These are phyloP conservation scores for Drosophila trapezifrons DNA, from an alignment of 1,140 invertebrate species.

Conservation along the genomic window DNA sequence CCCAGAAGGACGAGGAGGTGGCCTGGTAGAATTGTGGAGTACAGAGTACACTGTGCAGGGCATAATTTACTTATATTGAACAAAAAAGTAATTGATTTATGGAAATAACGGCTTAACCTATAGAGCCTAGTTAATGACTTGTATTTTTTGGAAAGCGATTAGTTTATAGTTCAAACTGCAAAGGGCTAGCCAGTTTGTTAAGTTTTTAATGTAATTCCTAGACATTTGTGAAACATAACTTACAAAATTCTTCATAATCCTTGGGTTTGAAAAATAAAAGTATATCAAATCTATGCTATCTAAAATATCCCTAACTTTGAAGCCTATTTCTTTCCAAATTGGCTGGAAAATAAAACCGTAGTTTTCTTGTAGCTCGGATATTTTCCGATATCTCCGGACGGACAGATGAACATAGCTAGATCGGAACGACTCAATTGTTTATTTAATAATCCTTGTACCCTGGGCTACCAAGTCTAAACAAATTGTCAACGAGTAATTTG, in stretches of 20 bases:
- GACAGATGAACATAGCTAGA: no score
- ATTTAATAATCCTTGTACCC: neutral
- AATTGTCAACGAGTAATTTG: no score
- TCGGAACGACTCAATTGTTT: no score
- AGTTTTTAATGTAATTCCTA: neutral
- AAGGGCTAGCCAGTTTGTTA: no score
- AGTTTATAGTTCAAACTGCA: neutral
- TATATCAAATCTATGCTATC: neutral
- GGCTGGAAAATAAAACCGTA: no score
- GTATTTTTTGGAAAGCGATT: slow-evolving; percentile 1
- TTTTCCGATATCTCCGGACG: neutral
- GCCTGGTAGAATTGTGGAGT: neutral
- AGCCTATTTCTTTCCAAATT: neutral
- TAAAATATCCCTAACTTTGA: neutral
- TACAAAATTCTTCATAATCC: no score
- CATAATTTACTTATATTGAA: slow-evolving; percentile 39
- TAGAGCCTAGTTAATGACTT: slow-evolving; percentile 21
- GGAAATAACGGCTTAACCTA: slow-evolving; percentile 26
- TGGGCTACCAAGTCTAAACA: no score
- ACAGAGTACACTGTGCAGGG: slow-evolving; percentile 25
- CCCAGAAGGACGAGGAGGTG: slow-evolving; percentile 1
- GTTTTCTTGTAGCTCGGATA: no score
- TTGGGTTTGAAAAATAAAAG: neutral
- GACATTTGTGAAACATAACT: no score
- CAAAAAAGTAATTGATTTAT: slow-evolving; percentile 41